Base-by-base conservation (phyloP, 2,797 vertebrate species). In the Pantherophis vulpinus region DNA sequence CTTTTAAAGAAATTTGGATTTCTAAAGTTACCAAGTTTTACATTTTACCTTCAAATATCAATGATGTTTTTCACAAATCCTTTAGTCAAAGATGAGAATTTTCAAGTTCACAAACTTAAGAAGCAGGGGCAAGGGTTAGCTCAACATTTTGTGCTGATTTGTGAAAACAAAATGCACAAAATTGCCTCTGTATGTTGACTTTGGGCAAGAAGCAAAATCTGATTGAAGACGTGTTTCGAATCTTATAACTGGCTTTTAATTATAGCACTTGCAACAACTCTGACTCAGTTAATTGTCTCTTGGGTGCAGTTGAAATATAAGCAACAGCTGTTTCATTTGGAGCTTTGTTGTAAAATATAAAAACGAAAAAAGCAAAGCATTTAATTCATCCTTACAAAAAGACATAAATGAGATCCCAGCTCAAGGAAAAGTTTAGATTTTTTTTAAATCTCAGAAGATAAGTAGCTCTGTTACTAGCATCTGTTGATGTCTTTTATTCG, bases 181-280 rank as follows among this genome's bases (percentile, higher is more conserved):
- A 90, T 92, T 93, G 37, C 1, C 1, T 56, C 11, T 23, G 92
- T 2, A n/a, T 25, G 66, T 92, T 93, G 92, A 88, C 18, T 37
- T 94, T 93, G 42, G 93, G 29, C 27, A 42, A 91, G 87, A 32
- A 89, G 63, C 88, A 92, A 94, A 91, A 91, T 20, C 92, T 63
- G 89, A 42, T 66, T 89, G 92, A 23, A 20, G 59, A 60, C 87
- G 55, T 89, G 6, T 32, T 74, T 55, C 55, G 94, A 70, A 93
- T 86, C 92, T 91, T 92, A 5, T 93, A 93, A 90, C 90, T 94
- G 92, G 42, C 27, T 89, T 59, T 89, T 94, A 86, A 54, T 90
- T 94, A 87, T 88, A 92, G 87, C 91, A 8, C 16, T 90, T 94
- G n/a, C n/a, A 55, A 42, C 88, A 55, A 51, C 87, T 70, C 94